These are phyloP conservation scores for Cyclargus thomasi DNA, from an alignment of 1,140 invertebrate species.

Conservation along the genomic window DNA sequence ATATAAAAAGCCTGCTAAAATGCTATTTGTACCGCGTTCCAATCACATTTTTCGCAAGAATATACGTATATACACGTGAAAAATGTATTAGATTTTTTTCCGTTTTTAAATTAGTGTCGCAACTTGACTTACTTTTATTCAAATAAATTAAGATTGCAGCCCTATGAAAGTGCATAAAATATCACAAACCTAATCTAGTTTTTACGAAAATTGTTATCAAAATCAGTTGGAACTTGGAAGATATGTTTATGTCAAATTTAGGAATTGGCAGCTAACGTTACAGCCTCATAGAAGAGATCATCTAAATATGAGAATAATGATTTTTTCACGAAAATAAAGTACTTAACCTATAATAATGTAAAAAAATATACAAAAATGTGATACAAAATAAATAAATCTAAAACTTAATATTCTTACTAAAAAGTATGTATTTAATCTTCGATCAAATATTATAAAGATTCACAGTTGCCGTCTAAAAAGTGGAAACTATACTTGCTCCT, in stretches of 20 bases:
- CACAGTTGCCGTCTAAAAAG: no score
- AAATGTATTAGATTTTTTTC: no score
- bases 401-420: background rate
- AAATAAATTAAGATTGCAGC: background rate
- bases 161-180: no score
- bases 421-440: no score
- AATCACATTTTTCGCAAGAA: no score
- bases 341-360: slow-evolving; percentile 17
- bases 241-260: slow-evolving; percentile 24
- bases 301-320: slow-evolving; percentile 8
- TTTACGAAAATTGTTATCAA: background rate
- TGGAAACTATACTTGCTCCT: no score
- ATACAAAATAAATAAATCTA: slow-evolving; percentile 10
- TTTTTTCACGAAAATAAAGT: slow-evolving; percentile 16
- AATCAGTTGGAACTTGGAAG: slow-evolving; percentile 17
- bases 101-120: no score
- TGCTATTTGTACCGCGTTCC: no score
- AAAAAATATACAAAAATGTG: slow-evolving; percentile 11
- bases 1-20: no score
- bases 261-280: slow-evolving; percentile 28
- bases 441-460: no score
- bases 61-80: no score
- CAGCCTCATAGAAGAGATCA: slow-evolving; percentile 29
- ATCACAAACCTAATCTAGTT: background rate
- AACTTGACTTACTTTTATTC: background rate